phyloP scores from a whole-genome alignment of 64 coral and sea anemone genomes.

The Stichodactyla helianthus region DNA sequence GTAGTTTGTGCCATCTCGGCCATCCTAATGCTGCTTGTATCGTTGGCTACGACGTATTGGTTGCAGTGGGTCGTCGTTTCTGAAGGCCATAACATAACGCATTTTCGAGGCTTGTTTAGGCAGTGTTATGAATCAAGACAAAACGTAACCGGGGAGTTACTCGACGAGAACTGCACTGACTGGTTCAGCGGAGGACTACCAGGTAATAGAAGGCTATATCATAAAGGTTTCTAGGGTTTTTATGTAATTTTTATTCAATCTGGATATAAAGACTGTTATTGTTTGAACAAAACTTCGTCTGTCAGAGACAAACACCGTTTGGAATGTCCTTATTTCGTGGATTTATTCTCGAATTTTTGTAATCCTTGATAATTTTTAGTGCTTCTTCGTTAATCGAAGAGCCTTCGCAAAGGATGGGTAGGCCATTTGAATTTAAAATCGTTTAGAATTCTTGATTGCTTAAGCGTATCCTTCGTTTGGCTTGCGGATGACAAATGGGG shows the following conservation, averaged over 20 bases:
- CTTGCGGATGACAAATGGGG: neutral
- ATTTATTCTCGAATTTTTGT: neutral
- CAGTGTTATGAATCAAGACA: conserved; percentile 56
- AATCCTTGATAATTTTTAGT: neutral
- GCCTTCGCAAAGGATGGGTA: neutral
- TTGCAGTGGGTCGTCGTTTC: conserved; percentile 48
- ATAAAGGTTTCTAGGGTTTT: neutral
- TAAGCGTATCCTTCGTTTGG: neutral
- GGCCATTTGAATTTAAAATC: neutral
- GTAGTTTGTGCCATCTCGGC: conserved; percentile 57
- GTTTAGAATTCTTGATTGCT: neutral
- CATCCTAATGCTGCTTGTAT: conserved; percentile 54
- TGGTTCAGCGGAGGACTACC: conserved; percentile 12
- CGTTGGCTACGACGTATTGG: conserved; percentile 58
- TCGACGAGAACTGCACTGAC: conserved; percentile 9
- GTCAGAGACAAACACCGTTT: neutral
- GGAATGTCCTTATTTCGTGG: neutral
- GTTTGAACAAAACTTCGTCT: neutral
- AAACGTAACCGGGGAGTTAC: conserved; percentile 31
- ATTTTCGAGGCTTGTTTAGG: conserved; percentile 37
- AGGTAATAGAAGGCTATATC: neutral
- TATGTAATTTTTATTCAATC: neutral
- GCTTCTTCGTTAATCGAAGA: neutral
- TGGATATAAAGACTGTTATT: neutral
- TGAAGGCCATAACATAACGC: conserved; percentile 43